Conservation (phyloP, 2,797 vertebrate species). For the Gymnocypris eckloni region DNA sequence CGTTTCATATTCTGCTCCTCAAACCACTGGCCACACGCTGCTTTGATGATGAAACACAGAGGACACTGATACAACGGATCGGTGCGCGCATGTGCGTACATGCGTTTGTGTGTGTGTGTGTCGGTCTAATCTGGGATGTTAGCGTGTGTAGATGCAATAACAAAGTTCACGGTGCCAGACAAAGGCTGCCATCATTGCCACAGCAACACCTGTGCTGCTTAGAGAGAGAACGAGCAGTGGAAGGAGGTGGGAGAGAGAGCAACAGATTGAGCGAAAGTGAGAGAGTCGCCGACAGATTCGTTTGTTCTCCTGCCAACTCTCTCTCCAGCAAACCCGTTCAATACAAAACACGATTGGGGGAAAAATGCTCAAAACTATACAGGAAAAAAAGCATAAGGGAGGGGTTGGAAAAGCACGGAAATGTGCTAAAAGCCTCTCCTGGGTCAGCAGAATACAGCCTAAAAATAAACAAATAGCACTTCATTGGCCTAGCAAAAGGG, state of each 20-base stretch:
- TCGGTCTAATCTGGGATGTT: slow-evolving; percentile 53
- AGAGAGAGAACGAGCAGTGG: slow-evolving; percentile 14
- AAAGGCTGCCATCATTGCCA: slow-evolving; percentile 54
- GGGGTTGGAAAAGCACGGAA: slow-evolving; percentile 13
- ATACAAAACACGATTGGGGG: slow-evolving; percentile 32
- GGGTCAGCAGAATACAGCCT: slow-evolving; percentile 43
- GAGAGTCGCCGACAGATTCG: slow-evolving; percentile 46
- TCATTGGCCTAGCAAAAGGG: slow-evolving; percentile 1
- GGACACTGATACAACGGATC: slow-evolving; percentile 79
- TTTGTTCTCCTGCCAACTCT: slow-evolving; percentile 55
- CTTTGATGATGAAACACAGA: slow-evolving; percentile 87
- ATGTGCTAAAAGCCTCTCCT: slow-evolving; percentile 50
- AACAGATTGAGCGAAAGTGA: slow-evolving; percentile 30
- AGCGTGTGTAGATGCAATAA: slow-evolving; percentile 55
- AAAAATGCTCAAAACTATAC: slow-evolving; percentile 12
- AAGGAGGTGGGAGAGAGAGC: slow-evolving; percentile 34
- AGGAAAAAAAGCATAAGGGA: not conserved
- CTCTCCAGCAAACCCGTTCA: slow-evolving; percentile 44
- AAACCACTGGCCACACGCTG: slow-evolving; percentile 75
- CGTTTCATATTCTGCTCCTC: slow-evolving; percentile 83
- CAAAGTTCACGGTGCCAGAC: slow-evolving; percentile 56
- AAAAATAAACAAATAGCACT: slow-evolving; percentile 51
- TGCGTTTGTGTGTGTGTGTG: slow-evolving; percentile 27
- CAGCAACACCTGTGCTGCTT: slow-evolving; percentile 52
- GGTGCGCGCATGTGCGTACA: not conserved